Percentiles rank a stretch among this genome's conserved stretches.
These are phyloP conservation scores for Trachemys scripta DNA, from an alignment of 2,113 vertebrate genomes.

Conservation along the genomic window DNA sequence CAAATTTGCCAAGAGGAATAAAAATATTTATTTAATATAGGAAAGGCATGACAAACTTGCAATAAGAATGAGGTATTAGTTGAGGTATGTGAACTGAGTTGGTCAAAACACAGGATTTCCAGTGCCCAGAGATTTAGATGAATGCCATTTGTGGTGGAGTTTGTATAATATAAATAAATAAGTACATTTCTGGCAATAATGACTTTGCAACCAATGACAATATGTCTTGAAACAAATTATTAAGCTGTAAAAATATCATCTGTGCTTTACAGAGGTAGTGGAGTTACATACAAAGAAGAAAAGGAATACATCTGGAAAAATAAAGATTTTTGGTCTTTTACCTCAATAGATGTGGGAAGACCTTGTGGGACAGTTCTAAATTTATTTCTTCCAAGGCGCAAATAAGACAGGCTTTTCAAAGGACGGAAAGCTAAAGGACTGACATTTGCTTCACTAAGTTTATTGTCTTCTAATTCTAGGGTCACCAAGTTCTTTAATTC, in stretches of 20 bases:
- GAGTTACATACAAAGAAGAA: neutral
- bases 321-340: slow-evolving; percentile 51
- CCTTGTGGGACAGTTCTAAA: slow-evolving; percentile 94
- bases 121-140: neutral
- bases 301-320: neutral
- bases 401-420: slow-evolving; percentile 87
- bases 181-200: neutral
- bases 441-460: slow-evolving; percentile 90
- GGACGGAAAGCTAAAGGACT: slow-evolving; percentile 86
- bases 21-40: neutral
- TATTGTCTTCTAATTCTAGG: slow-evolving; percentile 94
- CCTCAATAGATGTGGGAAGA: slow-evolving; percentile 90
- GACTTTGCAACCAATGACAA: neutral
- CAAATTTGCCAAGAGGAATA: neutral
- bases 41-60: neutral
- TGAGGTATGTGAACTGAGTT: neutral
- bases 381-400: slow-evolving; percentile 91
- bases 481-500: slow-evolving; percentile 88
- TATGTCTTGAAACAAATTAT: neutral
- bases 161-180: neutral
- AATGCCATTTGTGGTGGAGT: neutral
- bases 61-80: neutral
- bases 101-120: neutral
- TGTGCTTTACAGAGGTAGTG: neutral
- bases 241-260: neutral